phyloP scores from a whole-genome alignment of 2,888 invertebrate species.

The Diadegma fenestrale region DNA sequence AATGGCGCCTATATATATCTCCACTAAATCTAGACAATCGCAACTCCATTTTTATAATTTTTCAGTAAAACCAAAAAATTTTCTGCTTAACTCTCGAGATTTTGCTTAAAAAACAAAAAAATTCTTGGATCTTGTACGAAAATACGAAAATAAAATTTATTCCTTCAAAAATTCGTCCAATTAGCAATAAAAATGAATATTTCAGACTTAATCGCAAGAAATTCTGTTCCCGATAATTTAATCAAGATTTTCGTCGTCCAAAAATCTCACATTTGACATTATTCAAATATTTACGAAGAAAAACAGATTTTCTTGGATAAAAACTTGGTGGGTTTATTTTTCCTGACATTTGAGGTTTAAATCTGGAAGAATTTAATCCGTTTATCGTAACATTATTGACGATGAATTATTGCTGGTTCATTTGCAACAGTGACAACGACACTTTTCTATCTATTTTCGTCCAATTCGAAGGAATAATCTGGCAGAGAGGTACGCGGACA shows the following conservation, averaged over 20 bases:
- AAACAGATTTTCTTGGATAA: neutral
- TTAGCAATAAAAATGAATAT: neutral
- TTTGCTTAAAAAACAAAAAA: neutral
- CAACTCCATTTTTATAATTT: neutral
- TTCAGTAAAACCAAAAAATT: neutral
- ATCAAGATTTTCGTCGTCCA: neutral
- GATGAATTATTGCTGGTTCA: neutral
- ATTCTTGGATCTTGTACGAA: neutral
- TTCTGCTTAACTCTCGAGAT: neutral
- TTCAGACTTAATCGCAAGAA: neutral
- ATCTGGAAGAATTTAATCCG: neutral
- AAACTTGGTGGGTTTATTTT: neutral
- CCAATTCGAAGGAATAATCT: constrained; percentile 13
- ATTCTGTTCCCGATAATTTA: neutral
- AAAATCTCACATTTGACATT: neutral
- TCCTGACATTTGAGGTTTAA: neutral
- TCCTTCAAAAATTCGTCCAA: neutral
- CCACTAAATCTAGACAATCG: neutral
- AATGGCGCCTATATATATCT: constrained; percentile 39
- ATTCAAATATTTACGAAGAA: neutral
- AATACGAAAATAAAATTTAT: neutral
- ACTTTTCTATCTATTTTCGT: constrained; percentile 9
- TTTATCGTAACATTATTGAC: neutral
- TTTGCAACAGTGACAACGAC: neutral
- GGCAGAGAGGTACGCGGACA: neutral